Conservation (phyloP, 2,113 vertebrate species). For the Ceuthmochares aereus region DNA sequence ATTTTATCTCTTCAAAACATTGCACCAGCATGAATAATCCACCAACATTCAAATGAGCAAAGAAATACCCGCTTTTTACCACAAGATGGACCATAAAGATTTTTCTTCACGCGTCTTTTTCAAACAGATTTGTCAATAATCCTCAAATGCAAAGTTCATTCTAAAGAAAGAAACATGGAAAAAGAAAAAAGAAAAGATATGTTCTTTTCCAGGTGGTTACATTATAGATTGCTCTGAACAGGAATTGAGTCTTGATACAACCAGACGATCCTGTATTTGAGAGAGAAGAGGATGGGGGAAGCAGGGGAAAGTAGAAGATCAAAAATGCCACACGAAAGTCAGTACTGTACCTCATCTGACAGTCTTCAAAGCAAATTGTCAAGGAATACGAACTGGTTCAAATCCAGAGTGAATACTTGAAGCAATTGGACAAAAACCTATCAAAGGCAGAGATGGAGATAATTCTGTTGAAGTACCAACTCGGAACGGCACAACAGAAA, state of each 20-base stretch:
- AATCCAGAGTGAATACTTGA: constrained; percentile 8
- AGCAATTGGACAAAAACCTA: background rate
- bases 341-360: background rate
- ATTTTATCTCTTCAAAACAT: constrained; percentile 75
- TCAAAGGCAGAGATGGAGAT: background rate
- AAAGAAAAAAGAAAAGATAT: background rate
- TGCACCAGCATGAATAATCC: constrained; percentile 67
- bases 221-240: background rate
- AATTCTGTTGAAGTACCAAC: background rate
- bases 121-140: constrained; percentile 53
- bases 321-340: background rate
- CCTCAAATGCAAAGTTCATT: background rate
- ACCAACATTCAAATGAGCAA: constrained; percentile 67
- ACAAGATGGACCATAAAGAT: constrained; percentile 64
- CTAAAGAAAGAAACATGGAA: background rate
- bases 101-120: background rate
- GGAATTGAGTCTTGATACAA: background rate
- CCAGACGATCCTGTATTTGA: background rate
- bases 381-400: background rate
- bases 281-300: background rate
- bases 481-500: background rate
- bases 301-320: background rate
- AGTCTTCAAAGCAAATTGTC: background rate
- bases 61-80: constrained; percentile 26
- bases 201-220: background rate